Evolutionary conservation across 1,140 invertebrate genomes (phyloP).

Genomic region (Anoplolepis gracilipes): DNA sequence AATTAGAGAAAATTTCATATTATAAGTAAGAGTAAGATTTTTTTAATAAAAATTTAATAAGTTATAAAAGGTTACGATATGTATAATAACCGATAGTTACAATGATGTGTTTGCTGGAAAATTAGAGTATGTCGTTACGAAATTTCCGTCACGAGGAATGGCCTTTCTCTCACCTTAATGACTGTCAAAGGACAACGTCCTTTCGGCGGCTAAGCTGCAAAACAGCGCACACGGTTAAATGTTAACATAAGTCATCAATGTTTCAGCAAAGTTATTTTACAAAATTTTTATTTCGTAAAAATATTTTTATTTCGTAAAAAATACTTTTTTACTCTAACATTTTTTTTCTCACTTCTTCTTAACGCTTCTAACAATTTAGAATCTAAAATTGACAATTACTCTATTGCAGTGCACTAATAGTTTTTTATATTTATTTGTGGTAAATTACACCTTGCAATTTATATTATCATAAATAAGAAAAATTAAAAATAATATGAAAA

Average conservation of each 20-base stretch:
- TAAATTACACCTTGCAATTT: no score
- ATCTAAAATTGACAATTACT: neutral
- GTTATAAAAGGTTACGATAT: neutral
- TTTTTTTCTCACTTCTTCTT: no score
- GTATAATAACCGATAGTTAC: neutral
- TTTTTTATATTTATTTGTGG: no score
- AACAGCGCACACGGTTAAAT: slow-evolving; percentile 28
- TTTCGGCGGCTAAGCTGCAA: slow-evolving; percentile 32
- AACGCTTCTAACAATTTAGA: neutral
- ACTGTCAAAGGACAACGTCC: slow-evolving; percentile 61
- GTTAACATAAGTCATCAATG: neutral
- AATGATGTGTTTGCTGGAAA: slow-evolving; percentile 9
- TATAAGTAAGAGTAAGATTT: neutral
- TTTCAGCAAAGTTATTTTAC: neutral
- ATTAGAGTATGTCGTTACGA: slow-evolving; percentile 36
- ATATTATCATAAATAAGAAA: neutral
- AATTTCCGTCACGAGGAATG: slow-evolving; percentile 49
- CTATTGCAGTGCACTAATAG: neutral
- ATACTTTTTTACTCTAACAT: neutral
- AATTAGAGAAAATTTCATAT: neutral
- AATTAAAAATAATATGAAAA: neutral
- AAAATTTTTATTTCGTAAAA: neutral
- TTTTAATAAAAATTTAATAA: neutral
- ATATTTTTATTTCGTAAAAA: neutral
- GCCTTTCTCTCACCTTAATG: slow-evolving; percentile 65